Evolutionary conservation across 1,140 invertebrate genomes (phyloP).

Genomic region (Cydia fagiglandana): DNA sequence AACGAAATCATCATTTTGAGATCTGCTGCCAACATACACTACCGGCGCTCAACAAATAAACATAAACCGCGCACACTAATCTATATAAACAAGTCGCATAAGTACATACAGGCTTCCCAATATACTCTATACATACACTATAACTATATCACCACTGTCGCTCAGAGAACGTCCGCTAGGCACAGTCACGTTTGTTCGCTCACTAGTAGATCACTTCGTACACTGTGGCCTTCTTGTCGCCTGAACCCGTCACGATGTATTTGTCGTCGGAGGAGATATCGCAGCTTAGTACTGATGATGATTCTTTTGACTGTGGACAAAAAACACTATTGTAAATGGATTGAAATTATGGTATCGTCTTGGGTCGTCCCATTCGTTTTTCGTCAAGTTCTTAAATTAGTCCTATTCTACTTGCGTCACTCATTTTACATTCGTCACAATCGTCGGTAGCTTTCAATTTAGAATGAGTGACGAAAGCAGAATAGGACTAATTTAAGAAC

Average conservation of each 20-base stretch:
- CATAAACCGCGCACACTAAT: conserved; percentile 76
- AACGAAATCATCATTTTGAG: conserved; percentile 78
- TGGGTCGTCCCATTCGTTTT: no score
- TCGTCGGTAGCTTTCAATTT: no score
- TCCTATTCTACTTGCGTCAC: no score
- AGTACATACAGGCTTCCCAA: conserved; percentile 76
- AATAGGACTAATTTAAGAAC: no score
- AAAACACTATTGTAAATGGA: conserved; percentile 29
- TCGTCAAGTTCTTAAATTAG: no score
- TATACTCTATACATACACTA: conserved; percentile 75
- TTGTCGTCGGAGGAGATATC: conserved; percentile 99
- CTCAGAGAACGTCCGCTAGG: conserved; percentile 60
- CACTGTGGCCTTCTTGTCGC: conserved; percentile 99
- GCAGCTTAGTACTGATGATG: conserved; percentile 98
- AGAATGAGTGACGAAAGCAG: no score
- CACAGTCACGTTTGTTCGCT: conserved; percentile 63
- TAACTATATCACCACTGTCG: conserved; percentile 74
- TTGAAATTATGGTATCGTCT: no score
- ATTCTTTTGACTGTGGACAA: conserved; percentile 96
- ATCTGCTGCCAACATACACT: conserved; percentile 79
- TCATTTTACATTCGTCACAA: no score
- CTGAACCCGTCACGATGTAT: conserved; percentile 99
- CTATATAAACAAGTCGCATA: conserved; percentile 79
- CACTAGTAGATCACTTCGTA: conserved; percentile 97
- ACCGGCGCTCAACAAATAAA: conserved; percentile 78